Conservation (phyloP, 2,797 vertebrate genomes). For the Choloepus didactylus region DNA sequence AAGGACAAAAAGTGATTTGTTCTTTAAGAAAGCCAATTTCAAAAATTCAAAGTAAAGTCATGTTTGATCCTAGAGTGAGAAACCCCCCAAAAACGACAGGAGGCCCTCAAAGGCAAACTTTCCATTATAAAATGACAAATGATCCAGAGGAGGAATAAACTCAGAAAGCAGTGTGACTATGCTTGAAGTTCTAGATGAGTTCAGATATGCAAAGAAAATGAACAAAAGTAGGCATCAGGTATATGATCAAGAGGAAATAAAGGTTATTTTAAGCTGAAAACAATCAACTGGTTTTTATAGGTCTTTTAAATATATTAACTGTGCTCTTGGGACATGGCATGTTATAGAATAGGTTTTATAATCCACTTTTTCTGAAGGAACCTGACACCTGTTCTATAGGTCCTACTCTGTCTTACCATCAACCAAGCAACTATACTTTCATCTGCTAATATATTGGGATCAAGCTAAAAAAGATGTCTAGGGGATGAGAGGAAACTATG, state of each 20-base stretch:
- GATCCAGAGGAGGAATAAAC: neutral
- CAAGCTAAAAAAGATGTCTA: neutral
- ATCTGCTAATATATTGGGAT: neutral
- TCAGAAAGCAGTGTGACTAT: neutral
- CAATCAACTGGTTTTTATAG: neutral
- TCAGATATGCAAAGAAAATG: neutral
- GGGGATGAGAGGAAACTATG: neutral
- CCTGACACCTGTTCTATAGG: neutral
- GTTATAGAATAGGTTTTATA: neutral
- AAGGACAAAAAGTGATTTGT: slow-evolving; percentile 3
- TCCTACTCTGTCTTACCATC: neutral
- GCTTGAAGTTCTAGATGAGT: neutral
- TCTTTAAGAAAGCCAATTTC: slow-evolving; percentile 14
- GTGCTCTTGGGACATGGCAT: neutral
- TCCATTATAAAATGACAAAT: neutral
- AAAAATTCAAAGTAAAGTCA: neutral
- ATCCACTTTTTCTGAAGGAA: neutral
- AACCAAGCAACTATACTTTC: neutral
- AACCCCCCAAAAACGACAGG: neutral
- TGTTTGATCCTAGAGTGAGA: neutral
- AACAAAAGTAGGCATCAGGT: neutral
- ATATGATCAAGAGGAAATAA: slow-evolving; percentile 33
- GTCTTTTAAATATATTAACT: neutral
- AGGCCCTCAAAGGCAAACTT: neutral
- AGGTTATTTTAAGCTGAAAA: neutral